phyloP scores from a whole-genome alignment of 2,113 vertebrate genomes.

The Myanophis thanlyinensis region DNA sequence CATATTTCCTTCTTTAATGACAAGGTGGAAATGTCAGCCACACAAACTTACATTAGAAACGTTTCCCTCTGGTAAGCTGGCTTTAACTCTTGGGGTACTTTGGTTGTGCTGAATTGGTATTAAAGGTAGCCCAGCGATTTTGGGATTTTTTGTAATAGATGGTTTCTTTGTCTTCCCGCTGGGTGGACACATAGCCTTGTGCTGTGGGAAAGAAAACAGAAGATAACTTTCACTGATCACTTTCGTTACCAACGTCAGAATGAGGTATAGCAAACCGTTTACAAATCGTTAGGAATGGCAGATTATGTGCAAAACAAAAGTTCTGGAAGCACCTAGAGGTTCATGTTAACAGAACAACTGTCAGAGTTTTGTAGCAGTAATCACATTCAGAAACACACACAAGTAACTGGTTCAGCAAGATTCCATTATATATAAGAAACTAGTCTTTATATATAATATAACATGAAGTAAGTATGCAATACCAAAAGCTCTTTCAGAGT shows the following conservation, averaged over 20 bases:
- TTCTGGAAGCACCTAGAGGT: background rate
- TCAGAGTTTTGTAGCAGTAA: no score
- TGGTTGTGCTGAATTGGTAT: constrained; percentile 74
- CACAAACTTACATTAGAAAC: background rate
- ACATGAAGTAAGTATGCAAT: no score
- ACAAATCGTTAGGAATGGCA: background rate
- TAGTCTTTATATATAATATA: no score
- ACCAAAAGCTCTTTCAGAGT: no score
- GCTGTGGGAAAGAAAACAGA: constrained; percentile 50
- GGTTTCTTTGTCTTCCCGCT: constrained; percentile 72
- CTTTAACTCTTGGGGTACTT: constrained; percentile 42
- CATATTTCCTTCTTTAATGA: background rate
- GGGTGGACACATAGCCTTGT: constrained; percentile 70
- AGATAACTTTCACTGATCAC: background rate
- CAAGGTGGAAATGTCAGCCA: background rate
- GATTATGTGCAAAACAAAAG: background rate
- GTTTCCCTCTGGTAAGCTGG: constrained; percentile 60
- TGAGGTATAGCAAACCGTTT: background rate
- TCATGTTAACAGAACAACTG: background rate
- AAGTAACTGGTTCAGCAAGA: no score
- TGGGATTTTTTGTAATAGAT: constrained; percentile 75
- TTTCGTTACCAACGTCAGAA: background rate
- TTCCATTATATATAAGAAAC: no score
- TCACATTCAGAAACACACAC: no score
- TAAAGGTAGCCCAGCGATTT: constrained; percentile 70